Evolutionary conservation across 1,140 invertebrate species (phyloP), one percentile per base, ranked within the genome.

Genomic region (Potamilus streckersoni): DNA sequence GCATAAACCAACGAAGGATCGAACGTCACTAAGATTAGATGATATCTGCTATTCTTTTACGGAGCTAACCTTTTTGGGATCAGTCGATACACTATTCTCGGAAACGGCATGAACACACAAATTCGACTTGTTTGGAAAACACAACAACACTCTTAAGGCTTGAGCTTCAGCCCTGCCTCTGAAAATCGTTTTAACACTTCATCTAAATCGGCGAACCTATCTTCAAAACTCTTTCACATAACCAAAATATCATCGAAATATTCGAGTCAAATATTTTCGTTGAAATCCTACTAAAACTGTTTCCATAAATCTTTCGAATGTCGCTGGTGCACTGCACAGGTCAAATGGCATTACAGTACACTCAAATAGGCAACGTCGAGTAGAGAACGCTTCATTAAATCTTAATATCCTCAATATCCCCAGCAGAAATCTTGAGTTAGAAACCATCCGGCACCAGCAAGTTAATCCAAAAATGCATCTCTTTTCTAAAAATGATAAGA

Each of bases 111-210:
- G 83, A 77, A 5, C 83, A 83, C 0, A 83, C 68, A 59, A 82
- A 82, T 16, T 67, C 55, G 15, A 85, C 74, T 27, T 70, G 13
- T 20, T 27, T 74, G 60, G 83, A 71, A 20, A 84, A 86, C 76
- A n/a, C 91, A 91, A 57, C 88, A 71, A 58, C 76, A 80, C 59
- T 80, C 74, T 14, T 17, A 38, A 4, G 69, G 62, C 49, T 80
- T 78, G 2, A 80, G 64, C 60, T 80, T 80, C n/a, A 80, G 61
- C 3, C 73, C 69, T 49, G 60, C 59, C 1, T 27, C 56, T 31
- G 23, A 12, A 0, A 77, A 27, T n/a, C 70, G 23, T 19, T 64
- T 11, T n/a, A 78, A 69, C 4, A 80, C 66, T 31, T 70, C 23
- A 16, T 19, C 62, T 56, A 65, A 64, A 31, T 57, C 63, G 23